A percentile compares a stretch with the other conserved stretches of the same genome.
These are phyloP conservation scores for Numenius phaeopus DNA, from an alignment of 2,797 vertebrate species.

Conservation along the genomic window DNA sequence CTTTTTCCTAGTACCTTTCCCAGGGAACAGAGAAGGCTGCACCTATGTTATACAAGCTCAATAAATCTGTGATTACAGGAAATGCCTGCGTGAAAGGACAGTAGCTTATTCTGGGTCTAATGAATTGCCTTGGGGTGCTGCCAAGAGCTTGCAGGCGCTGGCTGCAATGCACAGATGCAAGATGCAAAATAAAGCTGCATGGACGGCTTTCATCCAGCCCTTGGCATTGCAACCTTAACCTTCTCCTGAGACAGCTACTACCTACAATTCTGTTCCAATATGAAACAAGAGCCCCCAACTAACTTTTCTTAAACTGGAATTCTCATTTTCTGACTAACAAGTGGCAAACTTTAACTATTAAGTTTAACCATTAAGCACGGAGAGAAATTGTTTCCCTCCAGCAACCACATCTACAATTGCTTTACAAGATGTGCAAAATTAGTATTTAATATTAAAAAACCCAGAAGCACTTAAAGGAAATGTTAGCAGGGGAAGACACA, in stretches of 20 bases:
- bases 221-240: not conserved
- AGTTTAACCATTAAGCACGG: slow-evolving; percentile 15
- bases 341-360: slow-evolving; percentile 23
- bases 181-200: slow-evolving; percentile 37
- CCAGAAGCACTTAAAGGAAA: not conserved
- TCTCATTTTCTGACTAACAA: slow-evolving; percentile 19
- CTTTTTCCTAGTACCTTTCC: slow-evolving; percentile 20
- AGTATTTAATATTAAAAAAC: slow-evolving; percentile 48
- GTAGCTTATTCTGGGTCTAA: slow-evolving; percentile 43
- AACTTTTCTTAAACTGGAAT: not conserved
- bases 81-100: slow-evolving; percentile 39
- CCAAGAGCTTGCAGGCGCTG: slow-evolving; percentile 38
- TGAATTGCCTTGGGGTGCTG: slow-evolving; percentile 53
- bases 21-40: not conserved
- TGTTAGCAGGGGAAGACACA: not conserved
- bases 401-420: slow-evolving; percentile 38
- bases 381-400: slow-evolving; percentile 40
- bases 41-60: slow-evolving; percentile 6
- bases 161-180: slow-evolving; percentile 49
- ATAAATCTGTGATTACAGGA: slow-evolving; percentile 46
- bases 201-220: slow-evolving; percentile 20
- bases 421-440: slow-evolving; percentile 53
- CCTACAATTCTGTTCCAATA: not conserved
- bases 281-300: not conserved
- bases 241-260: not conserved